Base-by-base conservation (phyloP, 2,113 vertebrate species). In the Podilymbus podiceps region DNA sequence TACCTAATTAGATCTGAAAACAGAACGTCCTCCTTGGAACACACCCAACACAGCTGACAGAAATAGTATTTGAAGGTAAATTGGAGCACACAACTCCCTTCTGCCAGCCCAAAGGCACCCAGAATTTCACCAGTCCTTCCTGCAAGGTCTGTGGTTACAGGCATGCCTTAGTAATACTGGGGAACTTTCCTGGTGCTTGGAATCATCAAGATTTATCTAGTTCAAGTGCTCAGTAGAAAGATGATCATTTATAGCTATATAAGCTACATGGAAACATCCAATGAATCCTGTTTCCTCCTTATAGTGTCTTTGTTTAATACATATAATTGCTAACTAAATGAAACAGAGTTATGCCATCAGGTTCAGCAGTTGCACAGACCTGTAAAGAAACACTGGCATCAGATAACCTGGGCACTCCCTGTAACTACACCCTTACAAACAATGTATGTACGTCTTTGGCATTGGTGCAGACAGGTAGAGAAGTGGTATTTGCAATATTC, bases 361-460 rank as follows among this genome's bases (percentile, higher is more conserved):
- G 31, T 3, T 40, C 52, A 56, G 89, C 55, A 81, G 58, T 24
- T 97, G 96, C 86, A 72, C 92, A 92, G 66, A 75, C 95, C 80
- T 96, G 93, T 55, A 14, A 27, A 22, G 85, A 50, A 10, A 64
- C 15, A 44, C 62, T 89, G 86, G 68, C 76, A 75, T 15, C 8
- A 15, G 47, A 3, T 75, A 2, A 19, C n/a, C 16, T 0, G 0
- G 93, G 58, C 96, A 90, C 94, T 94, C 97, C 94, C 91, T 89
- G 66, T 8, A 59, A 35, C 88, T 89, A 50, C 97, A 46, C 73
- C 93, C 96, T 84, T 9, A 13, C 55, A 58, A 79, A 28, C 18
- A 40, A 12, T 3, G 18, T 8, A 1, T 0, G 19, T 8, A 27
- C 2, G 3, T 16, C 84, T 5, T 1, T 44, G 50, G 56, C 52